These are phyloP conservation scores for Anoura caudifer DNA, from an alignment of 2,113 vertebrate genomes.

Conservation along the genomic window DNA sequence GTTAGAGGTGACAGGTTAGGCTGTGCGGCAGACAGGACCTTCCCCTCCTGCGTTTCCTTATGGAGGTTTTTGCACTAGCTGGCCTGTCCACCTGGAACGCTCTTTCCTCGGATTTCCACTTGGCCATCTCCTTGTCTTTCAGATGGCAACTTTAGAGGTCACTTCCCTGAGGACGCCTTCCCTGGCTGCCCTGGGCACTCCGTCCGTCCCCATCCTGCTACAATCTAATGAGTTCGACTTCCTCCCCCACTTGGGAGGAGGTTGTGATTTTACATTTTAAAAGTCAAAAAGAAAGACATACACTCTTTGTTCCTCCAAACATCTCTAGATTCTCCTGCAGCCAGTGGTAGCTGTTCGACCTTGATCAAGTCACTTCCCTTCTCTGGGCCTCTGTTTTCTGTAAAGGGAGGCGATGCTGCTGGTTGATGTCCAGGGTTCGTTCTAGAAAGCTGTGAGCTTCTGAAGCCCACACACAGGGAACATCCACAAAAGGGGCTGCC, in stretches of 20 bases:
- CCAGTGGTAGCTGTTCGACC: background rate
- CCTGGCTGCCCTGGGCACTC: background rate
- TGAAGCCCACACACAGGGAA: background rate
- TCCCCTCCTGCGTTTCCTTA: background rate
- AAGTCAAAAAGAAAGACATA: background rate
- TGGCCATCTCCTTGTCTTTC: background rate
- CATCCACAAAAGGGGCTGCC: background rate
- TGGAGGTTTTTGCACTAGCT: accelerated
- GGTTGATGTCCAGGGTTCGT: background rate
- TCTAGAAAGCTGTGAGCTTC: background rate
- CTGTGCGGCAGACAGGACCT: no score
- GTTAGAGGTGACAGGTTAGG: background rate
- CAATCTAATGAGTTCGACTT: background rate
- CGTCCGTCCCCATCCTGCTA: accelerated
- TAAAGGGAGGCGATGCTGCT: background rate
- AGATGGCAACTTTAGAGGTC: background rate
- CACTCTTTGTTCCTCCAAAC: background rate
- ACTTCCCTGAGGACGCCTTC: background rate
- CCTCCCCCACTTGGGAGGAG: background rate
- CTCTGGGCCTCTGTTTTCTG: background rate
- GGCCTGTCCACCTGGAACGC: background rate
- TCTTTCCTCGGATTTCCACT: accelerated
- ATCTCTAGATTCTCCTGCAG: background rate
- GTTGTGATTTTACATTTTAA: background rate
- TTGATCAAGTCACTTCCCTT: background rate